These are phyloP conservation scores for Magallana nippona DNA, from an alignment of 2,888 invertebrate genomes.

Conservation along the genomic window DNA sequence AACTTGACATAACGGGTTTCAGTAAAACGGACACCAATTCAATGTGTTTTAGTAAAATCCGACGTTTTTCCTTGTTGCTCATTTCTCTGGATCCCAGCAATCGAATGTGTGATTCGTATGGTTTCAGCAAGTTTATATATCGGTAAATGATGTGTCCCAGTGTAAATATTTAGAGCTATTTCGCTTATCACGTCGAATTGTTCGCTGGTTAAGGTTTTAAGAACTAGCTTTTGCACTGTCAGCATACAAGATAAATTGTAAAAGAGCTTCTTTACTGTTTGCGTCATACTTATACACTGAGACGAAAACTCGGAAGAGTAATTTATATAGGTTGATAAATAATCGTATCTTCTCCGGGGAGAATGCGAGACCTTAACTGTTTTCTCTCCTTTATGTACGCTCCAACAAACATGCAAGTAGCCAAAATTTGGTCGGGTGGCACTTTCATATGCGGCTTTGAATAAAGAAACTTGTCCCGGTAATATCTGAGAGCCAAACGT, in stretches of 20 bases:
- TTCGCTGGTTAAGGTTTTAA: constrained; percentile 33
- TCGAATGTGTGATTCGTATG: constrained; percentile 38
- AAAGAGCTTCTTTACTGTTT: too few relatives aligned
- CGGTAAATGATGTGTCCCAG: constrained; percentile 28
- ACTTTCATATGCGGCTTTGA: constrained; percentile 42
- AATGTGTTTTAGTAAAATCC: constrained; percentile 34
- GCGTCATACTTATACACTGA: too few relatives aligned
- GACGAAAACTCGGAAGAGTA: too few relatives aligned
- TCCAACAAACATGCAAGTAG: constrained; percentile 43
- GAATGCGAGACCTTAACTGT: constrained; percentile 53
- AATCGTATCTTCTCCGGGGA: constrained; percentile 35
- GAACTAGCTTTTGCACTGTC: constrained; percentile 19
- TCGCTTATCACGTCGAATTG: constrained; percentile 42
- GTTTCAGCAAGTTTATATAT: constrained; percentile 41
- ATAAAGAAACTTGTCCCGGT: constrained; percentile 41
- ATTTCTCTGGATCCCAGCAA: constrained; percentile 34
- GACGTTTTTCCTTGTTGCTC: constrained; percentile 3
- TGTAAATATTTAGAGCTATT: constrained; percentile 43
- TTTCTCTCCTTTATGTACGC: constrained; percentile 56
- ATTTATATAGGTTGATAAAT: constrained; percentile 42
- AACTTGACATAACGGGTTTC: constrained; percentile 28
- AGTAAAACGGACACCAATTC: constrained; percentile 32
- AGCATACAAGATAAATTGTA: too few relatives aligned
- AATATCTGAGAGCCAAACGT: constrained; percentile 46
- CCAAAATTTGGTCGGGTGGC: constrained; percentile 31